Conservation (phyloP, 2,113 vertebrate genomes). For the Girardinichthys multiradiatus region DNA sequence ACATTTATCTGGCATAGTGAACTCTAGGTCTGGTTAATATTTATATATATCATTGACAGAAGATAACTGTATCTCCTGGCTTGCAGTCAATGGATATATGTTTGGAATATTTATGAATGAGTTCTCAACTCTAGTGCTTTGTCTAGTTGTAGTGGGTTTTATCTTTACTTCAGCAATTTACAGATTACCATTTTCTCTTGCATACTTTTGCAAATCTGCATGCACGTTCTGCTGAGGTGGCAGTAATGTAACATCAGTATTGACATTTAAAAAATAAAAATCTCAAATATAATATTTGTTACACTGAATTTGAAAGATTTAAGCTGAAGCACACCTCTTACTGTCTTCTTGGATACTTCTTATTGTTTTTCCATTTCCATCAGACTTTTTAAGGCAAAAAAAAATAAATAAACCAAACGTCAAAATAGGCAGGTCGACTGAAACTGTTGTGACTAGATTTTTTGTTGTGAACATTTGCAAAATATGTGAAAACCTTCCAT, state of each 20-base stretch:
- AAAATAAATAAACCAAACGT: too few species aligned
- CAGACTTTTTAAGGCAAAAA: neutral
- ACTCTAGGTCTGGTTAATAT: conserved; percentile 15
- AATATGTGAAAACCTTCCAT: neutral
- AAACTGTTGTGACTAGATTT: neutral
- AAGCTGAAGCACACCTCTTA: neutral
- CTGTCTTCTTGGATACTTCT: neutral
- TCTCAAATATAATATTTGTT: too few species aligned
- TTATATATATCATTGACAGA: neutral
- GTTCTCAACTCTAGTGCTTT: conserved; percentile 30
- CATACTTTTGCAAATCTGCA: neutral
- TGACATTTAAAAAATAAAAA: neutral
- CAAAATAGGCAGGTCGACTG: neutral
- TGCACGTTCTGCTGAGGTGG: too few species aligned
- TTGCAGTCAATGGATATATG: conserved; percentile 6
- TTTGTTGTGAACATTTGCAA: neutral
- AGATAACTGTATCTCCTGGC: neutral
- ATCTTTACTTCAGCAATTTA: neutral
- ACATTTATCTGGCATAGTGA: conserved; percentile 1
- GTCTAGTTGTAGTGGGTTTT: conserved; percentile 8
- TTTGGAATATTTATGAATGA: neutral
- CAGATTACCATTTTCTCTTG: neutral
- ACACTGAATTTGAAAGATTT: neutral
- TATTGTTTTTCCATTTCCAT: neutral
- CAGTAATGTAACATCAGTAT: neutral